Evolutionary conservation across 2,797 vertebrate genomes (phyloP).

Genomic region (Phataginus tricuspis): DNA sequence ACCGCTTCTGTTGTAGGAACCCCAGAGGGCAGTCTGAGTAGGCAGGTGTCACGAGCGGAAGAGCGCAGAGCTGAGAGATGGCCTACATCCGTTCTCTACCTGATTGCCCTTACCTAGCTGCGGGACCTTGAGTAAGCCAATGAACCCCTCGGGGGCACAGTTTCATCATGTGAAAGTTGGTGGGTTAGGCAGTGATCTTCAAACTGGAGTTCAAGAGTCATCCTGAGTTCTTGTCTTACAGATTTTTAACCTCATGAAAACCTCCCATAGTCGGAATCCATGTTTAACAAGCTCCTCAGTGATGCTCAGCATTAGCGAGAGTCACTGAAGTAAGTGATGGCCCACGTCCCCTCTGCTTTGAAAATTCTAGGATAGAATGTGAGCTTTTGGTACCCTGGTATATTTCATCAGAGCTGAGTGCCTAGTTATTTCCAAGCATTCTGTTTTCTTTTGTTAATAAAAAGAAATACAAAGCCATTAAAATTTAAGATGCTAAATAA

Average conservation of each 20-base stretch:
- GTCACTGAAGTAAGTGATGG: neutral
- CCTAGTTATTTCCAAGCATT: constrained; percentile 26
- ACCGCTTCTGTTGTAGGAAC: neutral
- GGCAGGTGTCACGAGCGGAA: neutral
- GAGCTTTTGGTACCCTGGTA: neutral
- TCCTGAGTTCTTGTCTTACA: constrained; percentile 15
- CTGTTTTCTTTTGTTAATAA: constrained; percentile 29
- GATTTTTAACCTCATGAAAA: neutral
- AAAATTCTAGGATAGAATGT: neutral
- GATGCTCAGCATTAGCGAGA: neutral
- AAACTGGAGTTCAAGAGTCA: constrained; percentile 15
- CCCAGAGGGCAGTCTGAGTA: neutral
- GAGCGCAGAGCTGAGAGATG: neutral
- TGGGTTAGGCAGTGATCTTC: neutral
- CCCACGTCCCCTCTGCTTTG: neutral
- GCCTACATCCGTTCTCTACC: neutral
- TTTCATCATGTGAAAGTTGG: neutral
- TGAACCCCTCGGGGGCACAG: neutral
- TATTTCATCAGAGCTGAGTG: neutral
- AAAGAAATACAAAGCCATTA: constrained; percentile 23
- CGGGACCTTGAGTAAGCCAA: neutral
- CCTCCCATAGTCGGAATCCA: neutral
- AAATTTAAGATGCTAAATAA: constrained; percentile 27
- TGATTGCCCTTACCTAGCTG: neutral
- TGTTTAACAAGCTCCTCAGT: neutral